These are phyloP conservation scores for Disparrhopalites patrizii DNA, from an alignment of 2,888 invertebrate species.

Conservation along the genomic window DNA sequence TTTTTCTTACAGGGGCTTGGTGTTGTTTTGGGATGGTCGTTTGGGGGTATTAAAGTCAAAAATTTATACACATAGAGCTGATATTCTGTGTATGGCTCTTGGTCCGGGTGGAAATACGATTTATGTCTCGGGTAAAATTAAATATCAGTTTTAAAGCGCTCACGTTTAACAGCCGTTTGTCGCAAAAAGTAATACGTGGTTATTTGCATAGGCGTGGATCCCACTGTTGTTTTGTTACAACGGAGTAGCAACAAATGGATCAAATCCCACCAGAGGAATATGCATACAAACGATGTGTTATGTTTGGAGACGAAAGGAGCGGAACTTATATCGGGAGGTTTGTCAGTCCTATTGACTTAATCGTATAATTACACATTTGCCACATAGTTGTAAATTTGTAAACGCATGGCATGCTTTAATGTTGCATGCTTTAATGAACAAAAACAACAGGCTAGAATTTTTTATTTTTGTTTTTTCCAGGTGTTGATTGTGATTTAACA, in stretches of 20 bases:
- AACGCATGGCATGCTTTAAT: too few species aligned
- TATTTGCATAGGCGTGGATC: slow-evolving; percentile 60
- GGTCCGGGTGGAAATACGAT: slow-evolving; percentile 66
- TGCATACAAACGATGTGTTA: slow-evolving; percentile 85
- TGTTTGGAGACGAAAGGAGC: slow-evolving; percentile 63
- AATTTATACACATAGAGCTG: slow-evolving; percentile 73
- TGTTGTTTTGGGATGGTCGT: slow-evolving; percentile 83
- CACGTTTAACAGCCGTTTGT: too few species aligned
- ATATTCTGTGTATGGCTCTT: slow-evolving; percentile 70
- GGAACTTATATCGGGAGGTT: slow-evolving; percentile 70
- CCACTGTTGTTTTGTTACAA: slow-evolving; percentile 70
- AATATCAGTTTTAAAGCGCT: not conserved
- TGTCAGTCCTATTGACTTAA: slow-evolving; percentile 13
- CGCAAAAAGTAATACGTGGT: not conserved
- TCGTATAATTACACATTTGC: not conserved
- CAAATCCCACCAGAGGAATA: slow-evolving; percentile 68
- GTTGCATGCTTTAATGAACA: not conserved
- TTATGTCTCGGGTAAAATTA: slow-evolving; percentile 64
- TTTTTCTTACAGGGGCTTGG: slow-evolving; percentile 60
- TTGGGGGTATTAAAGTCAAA: slow-evolving; percentile 73
- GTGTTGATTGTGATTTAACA: slow-evolving; percentile 43
- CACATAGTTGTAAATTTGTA: not conserved
- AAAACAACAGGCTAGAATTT: not conserved
- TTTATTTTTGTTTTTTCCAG: slow-evolving; percentile 22
- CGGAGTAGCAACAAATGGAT: slow-evolving; percentile 71